phyloP scores from a whole-genome alignment of 1,140 invertebrate genomes.

The Archegozetes longisetosus region DNA sequence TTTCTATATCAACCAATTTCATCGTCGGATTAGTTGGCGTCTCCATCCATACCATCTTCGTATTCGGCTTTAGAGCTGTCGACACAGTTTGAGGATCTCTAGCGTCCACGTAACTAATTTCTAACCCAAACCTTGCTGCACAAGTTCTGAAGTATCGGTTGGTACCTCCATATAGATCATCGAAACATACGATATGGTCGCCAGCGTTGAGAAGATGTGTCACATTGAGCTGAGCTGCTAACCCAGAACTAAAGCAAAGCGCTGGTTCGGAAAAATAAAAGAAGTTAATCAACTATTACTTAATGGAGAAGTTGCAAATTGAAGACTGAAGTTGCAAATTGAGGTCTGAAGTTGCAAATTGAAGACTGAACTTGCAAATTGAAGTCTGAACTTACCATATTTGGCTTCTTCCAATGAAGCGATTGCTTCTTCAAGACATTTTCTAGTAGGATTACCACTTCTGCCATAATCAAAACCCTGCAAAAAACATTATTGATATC shows the following conservation, averaged over 20 bases:
- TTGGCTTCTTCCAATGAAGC: conserved; percentile 79
- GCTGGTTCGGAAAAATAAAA: conserved; percentile 23
- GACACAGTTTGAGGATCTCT: conserved; percentile 47
- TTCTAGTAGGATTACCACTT: conserved; percentile 84
- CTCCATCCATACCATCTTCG: conserved; percentile 92
- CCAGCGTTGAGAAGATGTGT: conserved; percentile 56
- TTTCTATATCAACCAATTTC: conserved; percentile 75
- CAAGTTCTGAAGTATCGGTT: conserved; percentile 43
- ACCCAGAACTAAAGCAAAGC: conserved; percentile 70
- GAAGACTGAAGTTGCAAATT: no score
- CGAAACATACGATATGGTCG: conserved; percentile 76
- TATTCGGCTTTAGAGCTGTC: conserved; percentile 56
- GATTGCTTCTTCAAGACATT: conserved; percentile 70
- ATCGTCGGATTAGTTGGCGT: conserved; percentile 93
- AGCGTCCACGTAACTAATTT: conserved; percentile 64
- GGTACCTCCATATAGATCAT: conserved; percentile 93
- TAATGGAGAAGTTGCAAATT: no score
- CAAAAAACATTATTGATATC: neutral
- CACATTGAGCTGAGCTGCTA: conserved; percentile 64
- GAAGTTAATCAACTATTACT: neutral
- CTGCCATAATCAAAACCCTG: conserved; percentile 72
- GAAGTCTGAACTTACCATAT: conserved; percentile 44
- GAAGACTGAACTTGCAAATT: no score
- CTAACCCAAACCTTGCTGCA: conserved; percentile 46
- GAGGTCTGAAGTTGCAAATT: no score